Evolutionary conservation across 2,113 vertebrate genomes (phyloP).

Genomic region (Pogona vitticeps): DNA sequence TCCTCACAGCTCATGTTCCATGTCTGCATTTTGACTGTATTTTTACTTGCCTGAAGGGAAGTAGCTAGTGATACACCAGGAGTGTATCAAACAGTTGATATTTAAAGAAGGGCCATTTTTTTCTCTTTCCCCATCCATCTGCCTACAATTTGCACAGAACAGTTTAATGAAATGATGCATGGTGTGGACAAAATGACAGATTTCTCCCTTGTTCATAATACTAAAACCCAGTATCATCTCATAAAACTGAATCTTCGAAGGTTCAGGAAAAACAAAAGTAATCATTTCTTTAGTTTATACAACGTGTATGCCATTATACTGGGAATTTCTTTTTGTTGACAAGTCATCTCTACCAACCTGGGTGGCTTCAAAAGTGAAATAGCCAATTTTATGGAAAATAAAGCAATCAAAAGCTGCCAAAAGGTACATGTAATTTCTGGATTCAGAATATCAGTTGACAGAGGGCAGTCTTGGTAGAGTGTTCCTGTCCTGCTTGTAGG

Average conservation of each 20-base stretch:
- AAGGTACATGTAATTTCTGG: no score
- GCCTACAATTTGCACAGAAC: background rate
- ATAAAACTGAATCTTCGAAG: background rate
- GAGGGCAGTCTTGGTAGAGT: no score
- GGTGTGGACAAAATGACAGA: no score
- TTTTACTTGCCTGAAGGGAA: background rate
- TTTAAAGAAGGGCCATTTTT: no score
- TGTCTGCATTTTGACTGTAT: background rate
- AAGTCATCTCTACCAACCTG: no score
- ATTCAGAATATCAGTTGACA: no score
- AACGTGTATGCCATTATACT: no score
- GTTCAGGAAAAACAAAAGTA: background rate
- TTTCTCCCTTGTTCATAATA: no score
- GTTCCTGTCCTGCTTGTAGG: background rate
- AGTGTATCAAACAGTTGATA: no score
- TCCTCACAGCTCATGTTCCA: background rate
- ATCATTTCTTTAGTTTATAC: background rate
- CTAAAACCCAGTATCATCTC: background rate
- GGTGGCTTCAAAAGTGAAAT: background rate
- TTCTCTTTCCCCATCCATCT: background rate
- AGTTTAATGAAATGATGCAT: no score
- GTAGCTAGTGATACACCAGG: background rate
- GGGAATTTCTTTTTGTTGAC: no score
- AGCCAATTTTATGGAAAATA: background rate
- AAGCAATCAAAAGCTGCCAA: background rate